Evolutionary conservation across 2,113 vertebrate species (phyloP).

Genomic region (Mionectes macconnelli): DNA sequence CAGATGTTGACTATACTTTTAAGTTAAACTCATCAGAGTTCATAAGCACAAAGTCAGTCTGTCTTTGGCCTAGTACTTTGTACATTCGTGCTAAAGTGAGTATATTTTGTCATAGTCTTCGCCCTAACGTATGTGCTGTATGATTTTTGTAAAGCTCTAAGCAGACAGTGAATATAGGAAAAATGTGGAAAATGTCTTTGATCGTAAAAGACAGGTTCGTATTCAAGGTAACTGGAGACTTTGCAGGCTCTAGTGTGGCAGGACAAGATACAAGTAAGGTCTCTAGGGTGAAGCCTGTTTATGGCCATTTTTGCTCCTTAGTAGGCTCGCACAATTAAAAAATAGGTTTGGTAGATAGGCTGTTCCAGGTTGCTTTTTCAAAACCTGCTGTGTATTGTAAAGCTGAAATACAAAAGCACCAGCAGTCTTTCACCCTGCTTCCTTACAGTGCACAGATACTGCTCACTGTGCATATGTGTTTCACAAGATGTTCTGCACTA

Average conservation of each 20-base stretch:
- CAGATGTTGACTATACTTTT: conserved; percentile 41
- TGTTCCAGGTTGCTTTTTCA: background rate
- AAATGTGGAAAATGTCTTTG: background rate
- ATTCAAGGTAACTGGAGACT: background rate
- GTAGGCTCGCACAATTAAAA: background rate
- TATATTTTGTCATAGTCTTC: background rate
- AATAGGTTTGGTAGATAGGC: background rate
- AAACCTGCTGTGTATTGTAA: background rate
- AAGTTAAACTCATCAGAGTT: background rate
- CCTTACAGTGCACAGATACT: background rate
- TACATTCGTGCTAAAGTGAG: background rate
- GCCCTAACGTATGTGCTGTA: background rate
- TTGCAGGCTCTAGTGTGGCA: background rate
- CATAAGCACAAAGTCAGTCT: background rate
- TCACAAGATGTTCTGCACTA: background rate
- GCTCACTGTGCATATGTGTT: background rate
- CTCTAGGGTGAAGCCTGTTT: background rate
- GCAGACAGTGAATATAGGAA: background rate
- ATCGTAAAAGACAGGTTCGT: background rate
- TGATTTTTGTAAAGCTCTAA: background rate
- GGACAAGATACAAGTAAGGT: background rate
- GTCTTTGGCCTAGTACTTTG: background rate
- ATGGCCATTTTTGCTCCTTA: background rate
- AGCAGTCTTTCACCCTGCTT: background rate
- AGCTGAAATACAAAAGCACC: background rate